Conservation (phyloP, 2,888 invertebrate species). For the Cataglyphis cursor region DNA sequence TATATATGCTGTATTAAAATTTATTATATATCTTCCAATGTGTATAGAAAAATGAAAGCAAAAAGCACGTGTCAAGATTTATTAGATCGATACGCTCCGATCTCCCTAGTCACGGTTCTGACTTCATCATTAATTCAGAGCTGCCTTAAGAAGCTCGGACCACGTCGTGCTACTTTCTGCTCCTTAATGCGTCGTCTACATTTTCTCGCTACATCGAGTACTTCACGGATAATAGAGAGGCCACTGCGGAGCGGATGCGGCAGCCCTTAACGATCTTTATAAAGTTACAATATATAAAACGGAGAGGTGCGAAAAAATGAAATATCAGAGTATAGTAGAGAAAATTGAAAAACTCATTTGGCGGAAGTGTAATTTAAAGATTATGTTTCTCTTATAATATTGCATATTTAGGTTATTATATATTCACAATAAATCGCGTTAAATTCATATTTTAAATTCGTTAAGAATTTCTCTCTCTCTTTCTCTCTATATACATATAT, state of each 20-base stretch:
- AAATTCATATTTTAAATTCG: neutral
- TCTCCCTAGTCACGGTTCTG: neutral
- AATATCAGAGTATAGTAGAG: neutral
- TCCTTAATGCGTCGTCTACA: conserved; percentile 38
- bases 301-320: conserved; percentile 15
- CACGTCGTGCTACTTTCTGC: conserved; percentile 68
- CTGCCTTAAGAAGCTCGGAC: conserved; percentile 79
- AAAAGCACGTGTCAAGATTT: neutral
- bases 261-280: conserved; percentile 30
- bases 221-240: conserved; percentile 42
- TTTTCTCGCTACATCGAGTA: conserved; percentile 71
- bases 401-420: neutral
- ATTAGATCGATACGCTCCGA: neutral
- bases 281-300: conserved; percentile 31
- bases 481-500: neutral
- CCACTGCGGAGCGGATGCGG: conserved; percentile 26
- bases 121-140: conserved; percentile 81
- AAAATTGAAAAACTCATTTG: conserved; percentile 5
- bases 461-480: neutral
- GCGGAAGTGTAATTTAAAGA: neutral
- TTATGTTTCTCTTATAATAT: neutral
- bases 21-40: neutral
- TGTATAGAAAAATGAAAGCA: neutral
- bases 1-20: neutral
- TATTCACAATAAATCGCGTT: neutral